Evolutionary conservation across 1,140 invertebrate genomes (phyloP), one percentile per base, ranked within the genome.

Genomic region (Psilanteris sp.): DNA sequence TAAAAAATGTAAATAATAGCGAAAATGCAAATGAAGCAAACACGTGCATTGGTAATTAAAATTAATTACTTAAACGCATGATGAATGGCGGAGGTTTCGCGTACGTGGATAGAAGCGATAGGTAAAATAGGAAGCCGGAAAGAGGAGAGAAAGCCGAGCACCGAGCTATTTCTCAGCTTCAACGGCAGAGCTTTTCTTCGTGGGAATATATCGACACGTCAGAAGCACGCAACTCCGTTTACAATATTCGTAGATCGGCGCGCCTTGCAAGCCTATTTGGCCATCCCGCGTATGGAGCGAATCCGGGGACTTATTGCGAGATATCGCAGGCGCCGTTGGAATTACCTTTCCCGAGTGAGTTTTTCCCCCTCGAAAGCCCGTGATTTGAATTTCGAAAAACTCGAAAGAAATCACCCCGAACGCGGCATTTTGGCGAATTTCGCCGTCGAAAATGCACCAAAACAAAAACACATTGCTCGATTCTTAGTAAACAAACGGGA

Each of bases 111-210:
- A 54, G 14, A 22, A 11, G 24, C 26, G 34, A 44, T 57, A 57
- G 57, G 55, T 64, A 44, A 64, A 59, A 76, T 50, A 26, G 34
- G 48, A 43, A 61, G 52, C 37, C 36, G 15, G 36, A 62, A 50
- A 34, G 20, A 37, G 24, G 52, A 67, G 48, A 48, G 72, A 43
- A 66, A 64, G 66, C n/a, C 70, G 72, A 66, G 70, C 61, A 70
- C 61, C 72, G 50, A 80, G 83, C 85, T 86, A 87, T 87, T 86
- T 83, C 85, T 88, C 85, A 88, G 86, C 84, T 88, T 88, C 87
- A 88, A 22, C 78, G 64, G 79, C 87, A 88, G 85, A 84, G 83
- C 81, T 79, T 87, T 88, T 86, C 85, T 86, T 87, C 81, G 78
- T 61, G 79, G 72, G 81, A 87, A 88, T 87, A 87, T 87, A 87